Base-by-base conservation (phyloP, 2,888 invertebrate genomes). In the Podabrus alpinus region DNA sequence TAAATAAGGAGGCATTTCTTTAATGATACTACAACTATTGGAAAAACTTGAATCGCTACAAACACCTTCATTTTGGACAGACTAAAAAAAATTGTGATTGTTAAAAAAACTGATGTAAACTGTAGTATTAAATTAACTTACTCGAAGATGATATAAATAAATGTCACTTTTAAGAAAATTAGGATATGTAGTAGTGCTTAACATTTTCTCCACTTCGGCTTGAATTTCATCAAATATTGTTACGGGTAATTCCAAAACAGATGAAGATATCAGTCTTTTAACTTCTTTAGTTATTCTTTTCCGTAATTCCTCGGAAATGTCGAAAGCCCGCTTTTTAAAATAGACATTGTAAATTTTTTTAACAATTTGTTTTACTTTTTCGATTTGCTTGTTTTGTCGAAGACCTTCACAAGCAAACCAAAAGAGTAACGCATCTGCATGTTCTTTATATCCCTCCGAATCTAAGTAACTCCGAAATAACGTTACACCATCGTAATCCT, bases 331-430 rank as follows among this genome's bases (percentile, higher is more conserved):
- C 21, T 64, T 64, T 21, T 64, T 64, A 19, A 64, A 64, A 64
- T 64, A 64, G 9, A 9, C 62, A 64, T 93, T 94, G 89, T 94
- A 94, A 86, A 95, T 94, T 84, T 93, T 93, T 88, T 94, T 94
- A 85, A 96, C 94, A 86, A 97, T 91, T 85, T 92, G 92, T 82
- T 90, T 90, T 72, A 92, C 90, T 83, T 90, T 91, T 85, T 94
- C 94, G 1, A 92, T 92, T 87, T 94, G 93, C 81, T 88, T 87
- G 88, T 95, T 93, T 87, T 94, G 94, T 82, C 94, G 93, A 82
- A 95, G 91, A 71, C 96, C 95, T 86, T 95, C 94, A 88, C 96
- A 96, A 69, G 97, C 97, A 89, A 97, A 97, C 93, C 96, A 97
- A 89, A 98, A 98, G 88, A 94, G 93, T 84, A 96, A 91, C 71